Base-by-base conservation (phyloP, 2,888 invertebrate species). In the Pseudococcus longispinus region DNA sequence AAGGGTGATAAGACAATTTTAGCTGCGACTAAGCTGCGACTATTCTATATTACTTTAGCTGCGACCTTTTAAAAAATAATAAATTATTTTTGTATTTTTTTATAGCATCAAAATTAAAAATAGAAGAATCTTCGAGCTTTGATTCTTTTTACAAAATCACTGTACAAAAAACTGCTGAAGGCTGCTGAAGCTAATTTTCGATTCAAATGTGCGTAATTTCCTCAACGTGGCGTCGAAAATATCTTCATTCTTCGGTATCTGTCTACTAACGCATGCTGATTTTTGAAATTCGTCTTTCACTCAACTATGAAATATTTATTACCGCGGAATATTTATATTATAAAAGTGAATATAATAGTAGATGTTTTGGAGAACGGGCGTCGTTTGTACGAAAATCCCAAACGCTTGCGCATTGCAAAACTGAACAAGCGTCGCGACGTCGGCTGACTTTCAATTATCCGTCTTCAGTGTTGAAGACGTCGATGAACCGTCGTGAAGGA, bases 371-470 rank as follows among this genome's bases (percentile, higher is more conserved):
- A 20, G 77, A 42, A 80, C 20, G 8, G 77, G 77, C 42, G 42
- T 80, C 37, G 42, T 80, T 42, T 42, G 11, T 42, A 42, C 29
- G 77, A 42, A 80, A 80, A 20, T n/a, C 26, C 6, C 29, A 37
- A 80, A 80, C 77, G 77, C 77, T 80, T 80, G 77, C 77, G 77
- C 77, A 42, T 23, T 80, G 20, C 20, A 42, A 11, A 42, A 29
- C 42, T 1, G 20, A 32, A 80, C 51, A 20, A 85, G 32, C 86
- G 86, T 80, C 86, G 80, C 86, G 51, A 51, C 51, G 86, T 86
- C 86, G 86, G 80, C 80, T 77, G 74, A 85, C 80, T 86, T 86
- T 80, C 80, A 86, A 77, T 85, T 86, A 86, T 80, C 55, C 80
- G 80, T 37, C 80, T 44, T 86, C 55, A 86, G 86, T 86, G 51